A percentile compares a stretch with the other conserved stretches of the same genome.
phyloP scores from a whole-genome alignment of 2,888 invertebrate genomes.

The Deroplatys truncata region DNA sequence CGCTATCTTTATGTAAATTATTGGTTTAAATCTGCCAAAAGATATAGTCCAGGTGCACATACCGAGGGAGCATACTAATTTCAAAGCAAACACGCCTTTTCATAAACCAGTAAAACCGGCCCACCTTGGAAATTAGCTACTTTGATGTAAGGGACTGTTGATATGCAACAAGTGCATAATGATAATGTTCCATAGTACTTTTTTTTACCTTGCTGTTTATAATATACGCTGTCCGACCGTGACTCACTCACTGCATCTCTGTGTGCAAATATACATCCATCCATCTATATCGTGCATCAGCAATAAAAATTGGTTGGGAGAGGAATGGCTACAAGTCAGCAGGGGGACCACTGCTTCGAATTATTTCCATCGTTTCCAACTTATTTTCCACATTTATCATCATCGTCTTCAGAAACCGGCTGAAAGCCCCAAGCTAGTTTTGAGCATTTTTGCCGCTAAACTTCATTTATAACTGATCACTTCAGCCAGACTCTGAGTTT shows the following conservation, averaged over 20 bases:
- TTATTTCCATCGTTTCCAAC: not conserved
- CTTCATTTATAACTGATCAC: not conserved
- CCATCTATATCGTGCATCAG: not conserved
- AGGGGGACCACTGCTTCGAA: not conserved
- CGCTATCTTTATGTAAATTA: not conserved
- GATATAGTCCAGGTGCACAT: not conserved
- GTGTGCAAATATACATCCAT: not conserved
- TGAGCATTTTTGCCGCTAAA: not conserved
- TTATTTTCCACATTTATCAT: not conserved
- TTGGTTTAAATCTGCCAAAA: not conserved
- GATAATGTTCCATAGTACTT: not conserved
- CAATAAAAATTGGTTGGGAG: not conserved
- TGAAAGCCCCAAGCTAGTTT: not conserved
- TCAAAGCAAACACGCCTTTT: not conserved
- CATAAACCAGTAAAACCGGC: not conserved
- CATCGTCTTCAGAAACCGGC: not conserved
- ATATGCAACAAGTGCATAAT: slow-evolving; percentile 7
- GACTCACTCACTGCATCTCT: slow-evolving; percentile 2
- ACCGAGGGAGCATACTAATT: not conserved
- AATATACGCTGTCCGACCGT: not conserved
- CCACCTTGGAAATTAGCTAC: not conserved
- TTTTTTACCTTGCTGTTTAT: not conserved
- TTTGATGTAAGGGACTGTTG: not conserved
- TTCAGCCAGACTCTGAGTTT: not conserved
- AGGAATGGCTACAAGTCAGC: not conserved